Percentiles rank a stretch among this genome's conserved stretches.
These are phyloP conservation scores for Neelides sp. DNA, from an alignment of 1,140 invertebrate genomes.

Conservation along the genomic window DNA sequence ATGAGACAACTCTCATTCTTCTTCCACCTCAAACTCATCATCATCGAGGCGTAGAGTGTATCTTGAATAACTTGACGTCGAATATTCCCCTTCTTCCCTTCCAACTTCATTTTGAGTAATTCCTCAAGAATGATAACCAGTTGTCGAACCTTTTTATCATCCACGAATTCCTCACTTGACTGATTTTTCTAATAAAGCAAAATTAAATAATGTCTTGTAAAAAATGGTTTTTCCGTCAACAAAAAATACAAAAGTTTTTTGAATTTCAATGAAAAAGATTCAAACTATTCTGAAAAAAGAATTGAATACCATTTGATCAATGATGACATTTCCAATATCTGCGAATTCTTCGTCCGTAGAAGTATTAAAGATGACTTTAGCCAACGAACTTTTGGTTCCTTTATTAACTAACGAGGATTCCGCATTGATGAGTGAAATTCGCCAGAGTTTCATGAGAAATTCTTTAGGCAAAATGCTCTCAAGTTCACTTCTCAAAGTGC, in stretches of 20 bases:
- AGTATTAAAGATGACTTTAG: constrained; percentile 8
- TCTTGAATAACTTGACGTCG: constrained; percentile 8
- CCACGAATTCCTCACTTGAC: background rate
- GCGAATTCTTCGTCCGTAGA: constrained; percentile 9
- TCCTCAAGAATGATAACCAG: constrained; percentile 8
- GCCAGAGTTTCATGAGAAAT: constrained; percentile 3
- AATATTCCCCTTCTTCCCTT: constrained; percentile 10
- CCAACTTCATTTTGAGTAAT: constrained; percentile 16
- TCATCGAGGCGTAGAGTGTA: constrained; percentile 10
- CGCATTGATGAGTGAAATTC: no score
- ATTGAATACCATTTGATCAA: constrained; percentile 10
- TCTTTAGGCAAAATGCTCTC: background rate
- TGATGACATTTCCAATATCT: background rate
- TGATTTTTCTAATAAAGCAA: constrained; percentile 6
- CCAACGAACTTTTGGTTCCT: no score
- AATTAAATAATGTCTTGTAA: no score
- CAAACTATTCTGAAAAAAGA: no score
- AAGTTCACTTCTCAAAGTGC: background rate
- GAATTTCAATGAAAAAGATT: no score
- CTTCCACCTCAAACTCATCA: constrained; percentile 8
- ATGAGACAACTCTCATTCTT: constrained; percentile 1
- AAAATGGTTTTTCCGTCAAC: no score
- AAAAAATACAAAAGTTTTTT: no score
- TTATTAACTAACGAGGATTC: no score
- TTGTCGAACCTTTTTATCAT: background rate